Percentiles rank a stretch among this genome's conserved stretches.
phyloP scores from a whole-genome alignment of 2,797 vertebrate genomes.

The Lithobates sylvaticus region DNA sequence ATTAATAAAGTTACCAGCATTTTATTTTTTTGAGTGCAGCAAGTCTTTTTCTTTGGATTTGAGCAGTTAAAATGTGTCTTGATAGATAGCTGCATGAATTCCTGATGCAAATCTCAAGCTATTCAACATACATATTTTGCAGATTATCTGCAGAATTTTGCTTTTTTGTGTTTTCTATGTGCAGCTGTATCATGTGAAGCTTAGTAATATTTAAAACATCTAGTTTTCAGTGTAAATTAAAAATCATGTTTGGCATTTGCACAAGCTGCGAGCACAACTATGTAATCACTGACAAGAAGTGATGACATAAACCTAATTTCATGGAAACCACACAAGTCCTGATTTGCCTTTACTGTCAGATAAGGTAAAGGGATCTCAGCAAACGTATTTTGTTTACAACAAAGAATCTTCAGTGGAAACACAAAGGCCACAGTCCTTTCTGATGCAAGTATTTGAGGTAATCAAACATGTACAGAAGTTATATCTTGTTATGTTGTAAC shows the following conservation, averaged over 20 bases:
- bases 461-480: slow-evolving; percentile 8
- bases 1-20: too few species aligned
- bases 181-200: background rate
- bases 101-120: background rate
- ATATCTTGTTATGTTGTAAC: slow-evolving; percentile 31
- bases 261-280: background rate
- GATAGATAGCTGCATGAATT: background rate
- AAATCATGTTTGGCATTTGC: background rate
- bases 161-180: background rate
- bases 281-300: background rate
- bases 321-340: slow-evolving; percentile 20
- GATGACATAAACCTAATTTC: background rate
- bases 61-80: background rate
- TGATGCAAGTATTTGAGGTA: slow-evolving; percentile 31
- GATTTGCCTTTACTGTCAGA: slow-evolving; percentile 41
- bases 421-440: background rate
- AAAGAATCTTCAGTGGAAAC: slow-evolving; percentile 22
- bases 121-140: background rate
- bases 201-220: background rate
- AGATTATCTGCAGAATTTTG: background rate
- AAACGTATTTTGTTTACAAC: background rate
- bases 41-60: too few species aligned
- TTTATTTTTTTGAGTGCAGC: too few species aligned
- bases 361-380: slow-evolving; percentile 25
- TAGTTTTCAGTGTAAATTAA: background rate